Evolutionary conservation across 1,140 invertebrate genomes (phyloP), one percentile per base, ranked within the genome.

Genomic region (Conus ventricosus): DNA sequence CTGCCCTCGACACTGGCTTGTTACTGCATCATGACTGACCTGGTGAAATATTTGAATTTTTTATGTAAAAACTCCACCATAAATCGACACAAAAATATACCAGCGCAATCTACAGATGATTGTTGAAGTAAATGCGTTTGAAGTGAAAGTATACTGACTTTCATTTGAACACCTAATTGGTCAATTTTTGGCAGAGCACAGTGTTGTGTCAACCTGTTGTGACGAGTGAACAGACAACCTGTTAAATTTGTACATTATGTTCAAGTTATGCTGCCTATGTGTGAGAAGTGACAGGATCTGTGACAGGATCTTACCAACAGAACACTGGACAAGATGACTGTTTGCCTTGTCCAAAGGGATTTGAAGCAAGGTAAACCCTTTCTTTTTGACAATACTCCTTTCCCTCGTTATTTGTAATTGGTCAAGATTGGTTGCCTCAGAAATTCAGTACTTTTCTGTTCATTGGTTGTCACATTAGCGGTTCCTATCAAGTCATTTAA

Each of bases 301-400:
- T 25, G 23, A 17, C 57, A 84, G 83, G 83, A 20, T 84, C 83
- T 13, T 84, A 63, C 39, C 83, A 84, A 67, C 63, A 84, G 27
- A 60, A 11, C 11, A 84, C 83, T 13, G 83, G 83, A 11, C 20
- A 27, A 27, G 39, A 25, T 2, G 55, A 51, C 23, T 84, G 83
- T 11, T 5, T 25, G 20, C 55, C 83, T 6, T 84, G 83, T 63
- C 55, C 57, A 15, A 67, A 27, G 39, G 83, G 83, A 15, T 84
- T 84, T 84, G 83, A 84, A 27, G 23, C 83, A 63, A 84, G 39
- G 83, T 84, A 84, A 5, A 23, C 63, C 27, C 5, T 27, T n/a
- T 60, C 15, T 27, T 57, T 55, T 57, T 84, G 23, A 84, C 17
- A 17, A 6, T 81, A 60, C 17, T 57, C 8, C 13, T 10, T 17